Evolutionary conservation across 2,113 vertebrate species (phyloP), one percentile per base, ranked within the genome.

Genomic region (Aegithalos caudatus): DNA sequence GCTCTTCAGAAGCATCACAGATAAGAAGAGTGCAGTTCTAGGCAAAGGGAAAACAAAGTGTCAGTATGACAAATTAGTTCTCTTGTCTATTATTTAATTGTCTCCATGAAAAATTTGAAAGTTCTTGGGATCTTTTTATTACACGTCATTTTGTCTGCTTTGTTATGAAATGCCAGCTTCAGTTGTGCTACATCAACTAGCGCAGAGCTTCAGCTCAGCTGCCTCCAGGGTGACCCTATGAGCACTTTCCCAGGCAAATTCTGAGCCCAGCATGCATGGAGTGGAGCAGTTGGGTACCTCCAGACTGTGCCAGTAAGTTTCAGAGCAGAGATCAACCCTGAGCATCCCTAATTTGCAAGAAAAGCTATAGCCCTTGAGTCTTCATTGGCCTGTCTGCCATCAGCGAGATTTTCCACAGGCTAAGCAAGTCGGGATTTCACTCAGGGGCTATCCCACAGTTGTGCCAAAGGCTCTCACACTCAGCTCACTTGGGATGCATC

Each of bases 401-500:
- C 33, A 64, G 35, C 0, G 0, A 90, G 28, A 40, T 69, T 85
- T 90, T 76, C 40, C 48, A 54, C 14, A 69, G 28, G 33, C 22
- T 79, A 19, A 64, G 17, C 0, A 1, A 64, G 81, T 37, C 37
- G 54, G 57, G 50, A 50, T 72, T 81, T 69, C 67, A 62, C 76
- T 11, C 76, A 18, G 38, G n/a, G 54, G 23, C 29, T 48, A 50
- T 61, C 37, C 27, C 67, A 62, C 33, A 80, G 50, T n/a, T 10
- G 1, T 54, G 29, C 62, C 56, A 51, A 69, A 65, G 33, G 35
- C n/a, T 60, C 33, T 67, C 3, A 1, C 19, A 1, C 25, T 86
- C 1, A 0, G 29, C 24, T 77, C 3, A 0, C 33, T 51, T 47
- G 33, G 38, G 65, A 62, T 5, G 1, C 5, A 11, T 57, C 13